Conservation (phyloP, 2,113 vertebrate species). For the Donacobius atricapilla region DNA sequence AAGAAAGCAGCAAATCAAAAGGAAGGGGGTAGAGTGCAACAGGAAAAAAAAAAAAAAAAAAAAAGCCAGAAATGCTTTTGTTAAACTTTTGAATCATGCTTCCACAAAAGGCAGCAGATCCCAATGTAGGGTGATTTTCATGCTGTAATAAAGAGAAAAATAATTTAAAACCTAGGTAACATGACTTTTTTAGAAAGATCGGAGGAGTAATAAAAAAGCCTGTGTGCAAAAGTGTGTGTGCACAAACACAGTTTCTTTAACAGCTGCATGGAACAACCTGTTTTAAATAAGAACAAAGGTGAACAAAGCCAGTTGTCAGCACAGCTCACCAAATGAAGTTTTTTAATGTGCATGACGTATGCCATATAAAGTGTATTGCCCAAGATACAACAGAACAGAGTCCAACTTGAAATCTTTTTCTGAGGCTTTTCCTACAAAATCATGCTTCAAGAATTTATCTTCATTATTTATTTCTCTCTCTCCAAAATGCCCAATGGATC, state of each 20-base stretch:
- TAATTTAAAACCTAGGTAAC: constrained; percentile 16
- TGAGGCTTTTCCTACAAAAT: background rate
- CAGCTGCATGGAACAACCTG: constrained; percentile 46
- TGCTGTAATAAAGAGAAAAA: constrained; percentile 36
- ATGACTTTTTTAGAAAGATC: constrained; percentile 18
- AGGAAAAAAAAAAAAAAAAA: background rate
- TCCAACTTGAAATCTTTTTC: background rate
- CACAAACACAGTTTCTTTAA: background rate
- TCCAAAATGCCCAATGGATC: background rate
- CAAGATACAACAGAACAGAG: constrained; percentile 16
- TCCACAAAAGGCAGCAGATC: background rate
- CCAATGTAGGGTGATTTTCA: background rate
- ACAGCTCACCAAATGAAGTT: background rate
- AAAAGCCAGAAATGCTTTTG: background rate
- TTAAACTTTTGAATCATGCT: background rate
- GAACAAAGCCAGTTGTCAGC: constrained; percentile 22
- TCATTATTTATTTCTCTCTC: background rate
- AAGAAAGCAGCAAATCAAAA: background rate
- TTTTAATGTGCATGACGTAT: constrained; percentile 31
- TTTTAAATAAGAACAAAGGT: constrained; percentile 56
- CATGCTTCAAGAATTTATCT: constrained; percentile 43
- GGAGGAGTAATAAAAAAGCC: constrained; percentile 29
- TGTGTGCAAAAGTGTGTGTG: background rate
- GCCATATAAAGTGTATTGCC: constrained; percentile 38
- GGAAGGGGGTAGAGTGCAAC: background rate